A percentile compares a stretch with the other conserved stretches of the same genome.
Evolutionary conservation across 2,888 invertebrate species (phyloP).

Genomic region (Teinopalpus imperialis): DNA sequence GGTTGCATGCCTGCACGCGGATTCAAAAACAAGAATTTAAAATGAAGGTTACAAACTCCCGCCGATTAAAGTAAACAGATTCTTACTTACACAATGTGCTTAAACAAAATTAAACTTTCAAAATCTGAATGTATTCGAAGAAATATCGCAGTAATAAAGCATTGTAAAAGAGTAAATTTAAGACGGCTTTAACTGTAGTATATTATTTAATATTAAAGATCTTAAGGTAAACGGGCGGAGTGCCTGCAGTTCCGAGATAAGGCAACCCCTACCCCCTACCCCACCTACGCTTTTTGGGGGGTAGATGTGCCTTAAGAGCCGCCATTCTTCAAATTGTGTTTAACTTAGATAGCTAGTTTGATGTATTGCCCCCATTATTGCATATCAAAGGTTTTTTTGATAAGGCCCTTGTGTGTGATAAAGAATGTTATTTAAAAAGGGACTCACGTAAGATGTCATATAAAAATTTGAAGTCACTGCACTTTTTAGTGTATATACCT

Average conservation of each 20-base stretch:
- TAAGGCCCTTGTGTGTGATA: constrained; percentile 59
- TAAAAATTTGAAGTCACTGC: neutral
- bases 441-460: constrained; percentile 12
- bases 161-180: constrained; percentile 53
- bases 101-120: constrained; percentile 14
- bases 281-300: constrained; percentile 55
- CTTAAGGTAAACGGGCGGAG: constrained; percentile 77
- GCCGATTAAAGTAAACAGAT: neutral
- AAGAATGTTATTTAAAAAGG: constrained; percentile 42
- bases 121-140: constrained; percentile 30
- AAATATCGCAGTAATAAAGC: constrained; percentile 50
- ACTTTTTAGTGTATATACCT: constrained; percentile 15
- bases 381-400: constrained; percentile 71
- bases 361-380: constrained; percentile 77
- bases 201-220: constrained; percentile 82
- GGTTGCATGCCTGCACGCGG: constrained; percentile 73
- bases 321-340: constrained; percentile 81
- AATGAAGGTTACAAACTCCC: constrained; percentile 5
- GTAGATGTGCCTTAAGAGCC: constrained; percentile 68
- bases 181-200: constrained; percentile 71
- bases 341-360: constrained; percentile 79
- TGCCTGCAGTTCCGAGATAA: constrained; percentile 81
- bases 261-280: constrained; percentile 52
- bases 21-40: constrained; percentile 58
- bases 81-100: constrained; percentile 8